phyloP scores from a whole-genome alignment of 2,888 invertebrate species.

The Ichneumoninae sp. region DNA sequence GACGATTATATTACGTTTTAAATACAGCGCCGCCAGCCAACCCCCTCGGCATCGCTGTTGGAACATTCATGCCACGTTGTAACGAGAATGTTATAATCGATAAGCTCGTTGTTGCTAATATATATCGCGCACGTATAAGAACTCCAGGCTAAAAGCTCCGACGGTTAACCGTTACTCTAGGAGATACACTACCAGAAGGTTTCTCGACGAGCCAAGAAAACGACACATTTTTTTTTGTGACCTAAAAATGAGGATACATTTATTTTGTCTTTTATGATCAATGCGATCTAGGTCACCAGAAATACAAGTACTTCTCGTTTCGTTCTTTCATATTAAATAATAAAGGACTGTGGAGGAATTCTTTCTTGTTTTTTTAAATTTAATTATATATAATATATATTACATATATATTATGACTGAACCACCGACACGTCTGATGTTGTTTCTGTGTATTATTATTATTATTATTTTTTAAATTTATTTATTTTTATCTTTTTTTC shows the following conservation, averaged over 20 bases:
- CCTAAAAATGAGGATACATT: conserved; percentile 91
- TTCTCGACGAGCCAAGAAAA: conserved; percentile 73
- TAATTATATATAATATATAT: conserved; percentile 82
- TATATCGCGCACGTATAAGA: conserved; percentile 23
- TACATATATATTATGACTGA: conserved; percentile 84
- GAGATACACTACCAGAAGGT: conserved; percentile 51
- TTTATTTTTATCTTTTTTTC: conserved; percentile 62
- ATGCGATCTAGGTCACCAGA: conserved; percentile 85
- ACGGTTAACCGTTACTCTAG: not conserved
- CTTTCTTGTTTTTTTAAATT: conserved; percentile 73
- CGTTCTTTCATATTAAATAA: conserved; percentile 78
- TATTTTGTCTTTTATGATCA: conserved; percentile 89
- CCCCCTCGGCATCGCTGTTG: conserved; percentile 47
- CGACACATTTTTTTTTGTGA: conserved; percentile 85
- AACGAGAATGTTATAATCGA: conserved; percentile 48
- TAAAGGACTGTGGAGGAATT: conserved; percentile 84
- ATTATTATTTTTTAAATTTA: conserved; percentile 61
- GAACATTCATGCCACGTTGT: conserved; percentile 54
- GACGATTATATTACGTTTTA: conserved; percentile 58
- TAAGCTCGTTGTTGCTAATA: conserved; percentile 43
- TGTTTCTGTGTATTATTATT: conserved; percentile 71
- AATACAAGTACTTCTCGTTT: conserved; percentile 83
- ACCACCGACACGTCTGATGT: conserved; percentile 78
- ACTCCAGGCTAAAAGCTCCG: not conserved
- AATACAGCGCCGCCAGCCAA: conserved; percentile 35